Base-by-base conservation (phyloP, 1,140 invertebrate species). In the Schlechtendalia chinensis region DNA sequence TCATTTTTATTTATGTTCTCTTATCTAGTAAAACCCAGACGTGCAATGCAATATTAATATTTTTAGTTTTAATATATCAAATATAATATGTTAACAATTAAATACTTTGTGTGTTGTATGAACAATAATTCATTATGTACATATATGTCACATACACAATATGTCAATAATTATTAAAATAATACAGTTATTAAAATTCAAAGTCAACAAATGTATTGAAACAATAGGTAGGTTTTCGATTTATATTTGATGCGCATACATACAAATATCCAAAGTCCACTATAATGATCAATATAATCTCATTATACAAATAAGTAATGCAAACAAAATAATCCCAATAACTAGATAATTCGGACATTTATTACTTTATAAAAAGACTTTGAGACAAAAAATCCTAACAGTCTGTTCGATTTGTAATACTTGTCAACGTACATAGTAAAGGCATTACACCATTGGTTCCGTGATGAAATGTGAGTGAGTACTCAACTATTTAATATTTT, bases 231-330 rank as follows among this genome's bases (percentile, higher is more conserved):
- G 19, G 8, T 56, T 56, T 56, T 56, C n/a, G 45, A 67, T 67
- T 39, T 45, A 63, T n/a, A 39, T 39, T 32, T 39, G 10, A 39
- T 22, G 39, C 5, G n/a, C 32, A 24, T 67, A 19, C n/a, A 65
- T 39, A 69, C 8, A 69, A 69, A 24, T 69, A 24, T 16, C 65
- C 67, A 69, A 69, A 8, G 67, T 69, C 45, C 45, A 69, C 65
- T 32, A 50, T 27, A 27, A 69, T 50, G 67, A 69, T 69, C 67
- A 69, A 69, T 27, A 11, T 69, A 69, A 69, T 69, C 67, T 50
- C 67, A 69, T 47, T 69, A 69, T 50, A 17, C 29, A 69, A 47
- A 69, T 69, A 69, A 69, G 3, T 47, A 47, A 47, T 50, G 22
- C 16, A 69, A 69, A 69, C 22, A 69, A 69, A 47, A 69, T 11